A percentile compares a stretch with the other conserved stretches of the same genome.
Evolutionary conservation across 2,888 invertebrate genomes (phyloP).

Genomic region (Chymomyza fuscimana): DNA sequence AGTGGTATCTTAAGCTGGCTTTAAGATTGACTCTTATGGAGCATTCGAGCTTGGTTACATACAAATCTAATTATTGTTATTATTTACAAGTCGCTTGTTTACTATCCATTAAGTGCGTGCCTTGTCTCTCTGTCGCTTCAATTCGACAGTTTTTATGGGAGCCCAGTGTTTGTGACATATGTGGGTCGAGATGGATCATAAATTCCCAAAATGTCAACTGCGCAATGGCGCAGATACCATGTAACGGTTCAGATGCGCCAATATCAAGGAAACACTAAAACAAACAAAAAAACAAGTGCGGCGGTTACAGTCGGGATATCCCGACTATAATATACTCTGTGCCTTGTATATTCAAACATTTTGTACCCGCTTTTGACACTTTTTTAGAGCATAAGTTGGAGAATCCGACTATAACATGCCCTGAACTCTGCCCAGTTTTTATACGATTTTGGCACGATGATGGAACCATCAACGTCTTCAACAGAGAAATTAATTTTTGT

Average conservation of each 20-base stretch:
- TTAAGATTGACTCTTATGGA: slow-evolving; percentile 37
- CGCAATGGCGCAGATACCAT: slow-evolving; percentile 29
- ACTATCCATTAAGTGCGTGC: slow-evolving; percentile 53
- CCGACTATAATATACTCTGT: not conserved
- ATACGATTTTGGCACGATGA: too few relatives aligned
- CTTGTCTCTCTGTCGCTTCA: slow-evolving; percentile 9
- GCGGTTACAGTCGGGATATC: too few relatives aligned
- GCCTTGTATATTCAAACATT: not conserved
- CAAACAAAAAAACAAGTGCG: not conserved
- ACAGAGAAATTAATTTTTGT: too few relatives aligned
- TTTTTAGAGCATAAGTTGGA: too few relatives aligned
- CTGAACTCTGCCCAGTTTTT: too few relatives aligned
- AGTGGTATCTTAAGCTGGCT: slow-evolving; percentile 42
- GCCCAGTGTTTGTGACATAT: slow-evolving; percentile 45
- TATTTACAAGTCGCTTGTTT: slow-evolving; percentile 61
- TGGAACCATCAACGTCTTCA: too few relatives aligned
- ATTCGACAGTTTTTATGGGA: slow-evolving; percentile 50
- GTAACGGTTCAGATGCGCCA: slow-evolving; percentile 36
- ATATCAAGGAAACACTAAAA: slow-evolving; percentile 31
- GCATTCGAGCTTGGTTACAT: slow-evolving; percentile 53
- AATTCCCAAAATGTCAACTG: slow-evolving; percentile 32
- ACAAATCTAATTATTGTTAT: slow-evolving; percentile 68
- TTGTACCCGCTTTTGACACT: too few relatives aligned
- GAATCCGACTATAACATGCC: too few relatives aligned
- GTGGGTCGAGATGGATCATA: slow-evolving; percentile 55